These are phyloP conservation scores for Seriola dumerili DNA, from an alignment of 2,113 vertebrate species.

Conservation along the genomic window DNA sequence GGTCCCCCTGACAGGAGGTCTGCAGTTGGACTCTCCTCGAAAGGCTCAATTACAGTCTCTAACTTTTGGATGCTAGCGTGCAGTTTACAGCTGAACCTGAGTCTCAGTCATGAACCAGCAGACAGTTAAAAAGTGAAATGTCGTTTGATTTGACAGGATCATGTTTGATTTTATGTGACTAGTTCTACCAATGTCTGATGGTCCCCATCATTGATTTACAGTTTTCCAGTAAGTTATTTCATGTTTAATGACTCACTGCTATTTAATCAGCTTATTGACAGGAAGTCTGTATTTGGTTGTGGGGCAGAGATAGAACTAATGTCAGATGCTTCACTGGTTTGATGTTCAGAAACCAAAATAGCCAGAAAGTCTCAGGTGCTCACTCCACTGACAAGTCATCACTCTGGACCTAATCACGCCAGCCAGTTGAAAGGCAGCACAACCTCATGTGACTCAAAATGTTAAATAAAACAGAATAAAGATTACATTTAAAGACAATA, in stretches of 20 bases:
- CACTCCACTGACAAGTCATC: constrained; percentile 3
- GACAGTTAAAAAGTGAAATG: too few relatives aligned
- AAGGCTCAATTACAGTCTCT: too few relatives aligned
- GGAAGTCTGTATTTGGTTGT: constrained; percentile 18
- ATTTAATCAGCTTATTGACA: background rate
- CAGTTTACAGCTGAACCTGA: too few relatives aligned
- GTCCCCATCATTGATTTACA: too few relatives aligned
- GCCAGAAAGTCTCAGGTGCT: constrained; percentile 1
- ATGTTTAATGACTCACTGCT: background rate
- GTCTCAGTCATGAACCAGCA: too few relatives aligned
- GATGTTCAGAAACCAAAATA: constrained; percentile 33
- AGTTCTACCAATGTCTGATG: too few relatives aligned
- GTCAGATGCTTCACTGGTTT: constrained; percentile 33
- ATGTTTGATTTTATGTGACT: too few relatives aligned
- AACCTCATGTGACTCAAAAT: background rate
- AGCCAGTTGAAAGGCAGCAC: background rate
- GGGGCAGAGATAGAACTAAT: background rate
- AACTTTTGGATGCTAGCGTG: too few relatives aligned
- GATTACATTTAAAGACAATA: background rate
- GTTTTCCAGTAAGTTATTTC: background rate
- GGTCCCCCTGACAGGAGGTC: too few relatives aligned
- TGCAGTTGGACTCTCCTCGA: too few relatives aligned
- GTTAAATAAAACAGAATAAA: too few relatives aligned
- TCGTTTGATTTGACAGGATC: too few relatives aligned
- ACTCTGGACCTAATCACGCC: constrained; percentile 7